Percentiles rank a stretch among this genome's conserved stretches.
Conservation (phyloP, 2,113 vertebrate genomes). For the Zingel zingel region DNA sequence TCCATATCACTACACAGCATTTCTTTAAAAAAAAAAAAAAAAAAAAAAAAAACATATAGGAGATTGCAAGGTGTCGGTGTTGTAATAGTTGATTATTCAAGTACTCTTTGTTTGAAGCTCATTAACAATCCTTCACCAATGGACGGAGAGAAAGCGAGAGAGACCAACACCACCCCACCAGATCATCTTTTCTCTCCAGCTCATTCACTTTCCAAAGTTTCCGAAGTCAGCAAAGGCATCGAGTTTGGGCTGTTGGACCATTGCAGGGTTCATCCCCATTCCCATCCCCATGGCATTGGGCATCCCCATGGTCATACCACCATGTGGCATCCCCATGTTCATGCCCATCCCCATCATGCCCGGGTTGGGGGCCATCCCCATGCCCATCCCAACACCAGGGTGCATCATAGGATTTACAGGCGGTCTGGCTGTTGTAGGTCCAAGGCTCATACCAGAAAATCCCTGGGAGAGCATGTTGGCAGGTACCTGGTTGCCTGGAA, state of each 20-base stretch:
- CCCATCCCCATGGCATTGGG: slow-evolving; percentile 82
- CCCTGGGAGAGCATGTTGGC: slow-evolving; percentile 91
- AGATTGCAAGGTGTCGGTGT: slow-evolving; percentile 71
- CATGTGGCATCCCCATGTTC: slow-evolving; percentile 86
- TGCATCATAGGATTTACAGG: slow-evolving; percentile 87
- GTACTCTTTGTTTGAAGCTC: slow-evolving; percentile 91
- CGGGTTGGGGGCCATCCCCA: slow-evolving; percentile 84
- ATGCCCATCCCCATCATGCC: slow-evolving; percentile 91
- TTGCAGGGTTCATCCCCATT: slow-evolving; percentile 85
- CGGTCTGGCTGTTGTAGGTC: slow-evolving; percentile 84
- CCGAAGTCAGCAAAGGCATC: slow-evolving; percentile 98
- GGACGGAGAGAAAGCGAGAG: slow-evolving; percentile 46
- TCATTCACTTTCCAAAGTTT: slow-evolving; percentile 96
- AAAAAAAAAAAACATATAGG: slow-evolving; percentile 30
- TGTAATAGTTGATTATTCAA: slow-evolving; percentile 82
- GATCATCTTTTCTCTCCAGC: slow-evolving; percentile 64
- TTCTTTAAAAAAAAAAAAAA: slow-evolving; percentile 43
- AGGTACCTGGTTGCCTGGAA: slow-evolving; percentile 87
- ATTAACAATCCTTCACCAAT: slow-evolving; percentile 90
- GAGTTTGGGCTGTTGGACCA: slow-evolving; percentile 92
- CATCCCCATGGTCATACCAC: slow-evolving; percentile 90
- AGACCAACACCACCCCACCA: slow-evolving; percentile 50
- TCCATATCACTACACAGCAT: slow-evolving; percentile 54
- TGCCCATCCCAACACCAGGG: slow-evolving; percentile 75
- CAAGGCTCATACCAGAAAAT: slow-evolving; percentile 92